A percentile compares a stretch with the other conserved stretches of the same genome.
These are phyloP conservation scores for Rhagium mordax DNA, from an alignment of 2,888 invertebrate species.

Conservation along the genomic window DNA sequence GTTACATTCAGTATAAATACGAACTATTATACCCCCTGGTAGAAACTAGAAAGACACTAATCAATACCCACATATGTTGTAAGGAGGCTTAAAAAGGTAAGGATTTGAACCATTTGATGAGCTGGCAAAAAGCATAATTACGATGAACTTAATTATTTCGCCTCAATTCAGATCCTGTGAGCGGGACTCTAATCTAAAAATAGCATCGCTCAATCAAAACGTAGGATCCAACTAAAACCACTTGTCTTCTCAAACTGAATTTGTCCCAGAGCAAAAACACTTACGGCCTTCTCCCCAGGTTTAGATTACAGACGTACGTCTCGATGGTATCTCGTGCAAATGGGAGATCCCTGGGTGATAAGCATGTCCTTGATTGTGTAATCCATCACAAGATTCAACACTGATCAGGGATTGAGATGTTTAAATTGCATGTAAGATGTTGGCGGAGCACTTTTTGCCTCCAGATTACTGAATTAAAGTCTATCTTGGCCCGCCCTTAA, in stretches of 20 bases:
- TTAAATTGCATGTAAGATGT: constrained; percentile 64
- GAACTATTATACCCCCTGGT: too few relatives aligned
- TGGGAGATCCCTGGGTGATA: constrained; percentile 56
- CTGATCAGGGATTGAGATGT: constrained; percentile 63
- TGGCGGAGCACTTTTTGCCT: constrained; percentile 57
- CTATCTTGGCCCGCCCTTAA: constrained; percentile 44
- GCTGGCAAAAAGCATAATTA: constrained; percentile 8
- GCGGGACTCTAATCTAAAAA: constrained; percentile 46
- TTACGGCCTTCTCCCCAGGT: constrained; percentile 52
- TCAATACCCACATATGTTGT: background rate
- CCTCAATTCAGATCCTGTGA: constrained; percentile 34
- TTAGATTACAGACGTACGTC: constrained; percentile 61
- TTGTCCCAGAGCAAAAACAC: constrained; percentile 62
- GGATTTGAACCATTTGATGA: background rate
- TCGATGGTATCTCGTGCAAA: constrained; percentile 49
- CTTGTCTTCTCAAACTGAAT: constrained; percentile 60
- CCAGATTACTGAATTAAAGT: constrained; percentile 62
- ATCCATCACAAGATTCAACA: constrained; percentile 63
- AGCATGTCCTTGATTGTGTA: constrained; percentile 62
- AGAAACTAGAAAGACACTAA: background rate
- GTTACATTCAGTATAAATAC: too few relatives aligned
- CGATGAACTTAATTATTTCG: constrained; percentile 39
- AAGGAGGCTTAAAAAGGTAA: background rate
- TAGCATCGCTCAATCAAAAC: constrained; percentile 56
- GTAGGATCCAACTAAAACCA: constrained; percentile 55